Evolutionary conservation across 2,888 invertebrate species (phyloP).

Genomic region (Trichacis sp.): DNA sequence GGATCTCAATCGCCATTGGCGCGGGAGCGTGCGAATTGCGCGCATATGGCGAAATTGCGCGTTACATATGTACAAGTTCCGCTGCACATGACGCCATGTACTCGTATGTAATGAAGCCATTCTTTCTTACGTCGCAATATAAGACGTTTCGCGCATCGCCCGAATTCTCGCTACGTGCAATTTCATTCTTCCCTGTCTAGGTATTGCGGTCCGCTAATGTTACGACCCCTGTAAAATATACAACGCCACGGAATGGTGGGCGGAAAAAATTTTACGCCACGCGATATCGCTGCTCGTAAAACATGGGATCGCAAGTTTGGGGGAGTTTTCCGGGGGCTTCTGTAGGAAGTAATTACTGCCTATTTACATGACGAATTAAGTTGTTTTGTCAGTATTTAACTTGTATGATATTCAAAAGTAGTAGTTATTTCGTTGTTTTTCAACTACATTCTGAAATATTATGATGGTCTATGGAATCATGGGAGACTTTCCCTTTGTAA

Average conservation of each 20-base stretch:
- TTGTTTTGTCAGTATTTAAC: too few relatives aligned
- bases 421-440: too few relatives aligned
- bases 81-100: conserved; percentile 17
- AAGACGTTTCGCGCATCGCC: conserved; percentile 26
- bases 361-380: too few relatives aligned
- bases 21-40: conserved; percentile 34
- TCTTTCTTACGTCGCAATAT: conserved; percentile 39
- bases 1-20: conserved; percentile 34
- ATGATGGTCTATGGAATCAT: too few relatives aligned
- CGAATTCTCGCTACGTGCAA: conserved; percentile 30
- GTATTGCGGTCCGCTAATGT: conserved; percentile 20
- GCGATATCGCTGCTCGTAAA: too few relatives aligned
- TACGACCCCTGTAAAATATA: conserved; percentile 7
- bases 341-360: too few relatives aligned
- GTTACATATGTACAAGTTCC: conserved; percentile 27
- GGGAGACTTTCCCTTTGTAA: too few relatives aligned
- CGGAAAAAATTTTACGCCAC: not conserved
- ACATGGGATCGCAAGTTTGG: too few relatives aligned
- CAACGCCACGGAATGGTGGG: not conserved
- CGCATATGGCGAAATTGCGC: conserved; percentile 39
- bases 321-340: too few relatives aligned
- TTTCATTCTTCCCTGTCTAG: conserved; percentile 12
- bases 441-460: too few relatives aligned
- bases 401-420: too few relatives aligned
- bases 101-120: conserved; percentile 40